These are phyloP conservation scores for Horisme vitalbata DNA, from an alignment of 2,888 invertebrate genomes.

Conservation along the genomic window DNA sequence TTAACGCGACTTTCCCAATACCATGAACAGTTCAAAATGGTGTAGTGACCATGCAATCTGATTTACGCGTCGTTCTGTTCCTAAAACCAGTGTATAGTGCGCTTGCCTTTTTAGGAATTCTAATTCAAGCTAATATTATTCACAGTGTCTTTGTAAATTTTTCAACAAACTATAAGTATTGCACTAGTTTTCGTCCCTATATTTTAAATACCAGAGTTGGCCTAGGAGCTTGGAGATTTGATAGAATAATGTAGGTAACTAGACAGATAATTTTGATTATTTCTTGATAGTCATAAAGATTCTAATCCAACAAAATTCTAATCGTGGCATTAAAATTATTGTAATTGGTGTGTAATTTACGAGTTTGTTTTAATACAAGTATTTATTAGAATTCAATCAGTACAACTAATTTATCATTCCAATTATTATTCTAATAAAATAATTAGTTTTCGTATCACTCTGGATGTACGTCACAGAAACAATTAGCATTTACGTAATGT, in stretches of 20 bases:
- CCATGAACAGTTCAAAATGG: constrained; percentile 61
- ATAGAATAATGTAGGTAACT: too few relatives aligned
- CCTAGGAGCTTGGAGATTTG: too few relatives aligned
- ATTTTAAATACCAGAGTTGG: too few relatives aligned
- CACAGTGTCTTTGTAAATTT: constrained; percentile 53
- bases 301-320: too few relatives aligned
- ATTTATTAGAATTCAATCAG: constrained; percentile 1
- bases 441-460: constrained; percentile 3
- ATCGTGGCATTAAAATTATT: too few relatives aligned
- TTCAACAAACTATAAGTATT: constrained; percentile 32
- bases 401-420: constrained; percentile 3
- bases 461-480: background rate
- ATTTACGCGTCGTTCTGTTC: constrained; percentile 67
- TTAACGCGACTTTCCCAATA: constrained; percentile 41
- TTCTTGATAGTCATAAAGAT: too few relatives aligned
- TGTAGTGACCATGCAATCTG: constrained; percentile 72
- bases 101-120: constrained; percentile 70
- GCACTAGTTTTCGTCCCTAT: too few relatives aligned
- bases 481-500: constrained; percentile 10
- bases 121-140: constrained; percentile 63
- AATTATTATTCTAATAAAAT: background rate
- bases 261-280: too few relatives aligned
- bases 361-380: constrained; percentile 18
- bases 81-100: constrained; percentile 57
- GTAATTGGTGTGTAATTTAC: constrained; percentile 26